Base-by-base conservation (phyloP, 2,797 vertebrate genomes). In the Argyrosomus regius region DNA sequence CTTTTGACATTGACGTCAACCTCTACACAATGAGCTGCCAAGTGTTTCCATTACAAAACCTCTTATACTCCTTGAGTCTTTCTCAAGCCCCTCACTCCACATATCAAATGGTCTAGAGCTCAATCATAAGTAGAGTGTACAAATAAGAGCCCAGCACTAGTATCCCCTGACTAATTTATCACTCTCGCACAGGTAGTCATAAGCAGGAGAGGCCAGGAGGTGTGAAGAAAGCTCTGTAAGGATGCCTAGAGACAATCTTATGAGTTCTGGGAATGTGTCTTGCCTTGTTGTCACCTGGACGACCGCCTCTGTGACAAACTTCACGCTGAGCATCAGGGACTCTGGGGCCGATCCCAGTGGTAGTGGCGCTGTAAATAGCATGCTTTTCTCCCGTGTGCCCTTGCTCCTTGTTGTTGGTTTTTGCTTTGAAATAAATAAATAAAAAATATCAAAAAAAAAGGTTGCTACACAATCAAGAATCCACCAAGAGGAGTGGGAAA, bases 1-100 rank as follows among this genome's bases (percentile, higher is more conserved):
- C 91, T 86, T 91, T 91, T 94, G 92, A 94, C 94, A 90, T 94
- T 94, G 93, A 92, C 87, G 70, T 81, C 93, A 90, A 93, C 92
- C 91, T 92, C 85, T 82, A 41, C 79, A 60, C 41, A 45, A 83
- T n/a, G 70, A 83, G 83, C 84, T 83, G 86, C 83, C 70, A 62
- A 91, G 86, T 87, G 89, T 87, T 91, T 88, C 88, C 65, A 82
- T 88, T 88, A 87, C 84, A 80, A 0, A 14, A 54, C 72, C 78
- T 79, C 79, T 81, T 49, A 11, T 22, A 18, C 62, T 66, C 53
- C 41, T 22, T 18, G 49, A 78, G 63, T 77, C 75, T 74, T 65
- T 53, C 79, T 82, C 68, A 46, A 89, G 68, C 83, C 18, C 81
- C 77, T 43, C 83, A 54, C 78, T 82, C 75, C 81, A 45, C 50